Percentiles rank a stretch among this genome's conserved stretches.
phyloP scores from a whole-genome alignment of 2,113 vertebrate species.

The Tyrannus savana region DNA sequence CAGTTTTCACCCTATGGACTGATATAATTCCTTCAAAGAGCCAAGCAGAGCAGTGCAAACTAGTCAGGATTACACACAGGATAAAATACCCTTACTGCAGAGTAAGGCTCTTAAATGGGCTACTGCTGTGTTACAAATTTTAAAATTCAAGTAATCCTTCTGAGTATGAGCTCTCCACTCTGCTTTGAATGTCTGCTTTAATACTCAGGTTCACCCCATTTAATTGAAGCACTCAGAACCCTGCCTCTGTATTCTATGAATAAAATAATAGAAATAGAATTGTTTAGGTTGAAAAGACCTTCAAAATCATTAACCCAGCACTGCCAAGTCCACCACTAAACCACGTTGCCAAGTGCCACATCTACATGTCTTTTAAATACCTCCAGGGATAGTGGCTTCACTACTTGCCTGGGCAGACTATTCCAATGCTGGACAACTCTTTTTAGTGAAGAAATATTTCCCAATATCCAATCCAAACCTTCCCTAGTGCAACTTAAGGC shows the following conservation, averaged over 20 bases:
- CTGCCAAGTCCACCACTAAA: background rate
- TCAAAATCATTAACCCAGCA: background rate
- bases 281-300: background rate
- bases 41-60: background rate
- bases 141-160: background rate
- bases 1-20: background rate
- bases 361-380: background rate
- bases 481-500: background rate
- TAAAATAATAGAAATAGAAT: background rate
- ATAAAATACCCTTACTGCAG: background rate
- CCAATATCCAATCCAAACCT: background rate
- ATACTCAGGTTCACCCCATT: background rate
- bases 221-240: background rate
- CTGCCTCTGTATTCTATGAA: background rate
- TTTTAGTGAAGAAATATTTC: background rate
- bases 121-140: background rate
- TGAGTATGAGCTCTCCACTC: background rate
- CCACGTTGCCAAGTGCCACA: background rate
- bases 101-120: background rate
- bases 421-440: background rate
- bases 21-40: background rate
- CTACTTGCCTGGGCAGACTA: background rate
- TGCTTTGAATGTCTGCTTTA: background rate
- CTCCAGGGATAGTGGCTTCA: background rate
- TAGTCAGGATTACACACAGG: background rate